Base-by-base conservation (phyloP, 2,113 vertebrate genomes). In the Rhinoderma darwinii region DNA sequence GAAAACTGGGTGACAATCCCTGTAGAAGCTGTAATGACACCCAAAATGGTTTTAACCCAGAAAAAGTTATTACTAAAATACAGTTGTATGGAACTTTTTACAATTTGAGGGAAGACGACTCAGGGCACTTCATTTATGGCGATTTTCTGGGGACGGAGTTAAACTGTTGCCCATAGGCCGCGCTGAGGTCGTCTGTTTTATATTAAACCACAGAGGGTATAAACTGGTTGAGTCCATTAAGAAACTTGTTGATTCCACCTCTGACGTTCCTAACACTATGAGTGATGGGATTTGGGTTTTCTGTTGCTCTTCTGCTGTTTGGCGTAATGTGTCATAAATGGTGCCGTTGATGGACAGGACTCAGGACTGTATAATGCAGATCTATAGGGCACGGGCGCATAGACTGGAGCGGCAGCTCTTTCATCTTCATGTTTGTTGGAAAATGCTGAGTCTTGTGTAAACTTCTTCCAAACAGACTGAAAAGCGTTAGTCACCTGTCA, bases 361-460 rank as follows among this genome's bases (percentile, higher is more conserved):
- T 86, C 85, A 81, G 85, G 54, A 22, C n/a, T 32, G 35, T 25
- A 27, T 18, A 41, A 20, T 7, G 41, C 32, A 41, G 76, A 51
- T 14, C 41, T 22, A 54, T 37, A 63, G 76, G 27, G 37, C 43
- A 18, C 54, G 70, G 63, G 76, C 43, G 18, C 35, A 27, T 5
- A 15, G 51, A 14, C 12, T 25, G 9, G 11, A 14, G 72, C 44
- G 27, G 66, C 35, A 14, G 82, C 43, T 5, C 50, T 84, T 84
- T 84, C 83, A 84, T 84, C 70, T 75, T 32, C 11, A 14, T 54
- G 76, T 73, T 73, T 81, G 77, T 80, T 47, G 51, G 85, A 73
- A 72, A 51, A 80, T 32, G 32, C 17, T 27, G n/a, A 30, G 37
- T 44, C 39, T 81, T 39, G 39, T 73, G 63, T 86, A 73, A 86